Evolutionary conservation across 2,797 vertebrate genomes (phyloP).

Genomic region (Megalops cyprinoides): DNA sequence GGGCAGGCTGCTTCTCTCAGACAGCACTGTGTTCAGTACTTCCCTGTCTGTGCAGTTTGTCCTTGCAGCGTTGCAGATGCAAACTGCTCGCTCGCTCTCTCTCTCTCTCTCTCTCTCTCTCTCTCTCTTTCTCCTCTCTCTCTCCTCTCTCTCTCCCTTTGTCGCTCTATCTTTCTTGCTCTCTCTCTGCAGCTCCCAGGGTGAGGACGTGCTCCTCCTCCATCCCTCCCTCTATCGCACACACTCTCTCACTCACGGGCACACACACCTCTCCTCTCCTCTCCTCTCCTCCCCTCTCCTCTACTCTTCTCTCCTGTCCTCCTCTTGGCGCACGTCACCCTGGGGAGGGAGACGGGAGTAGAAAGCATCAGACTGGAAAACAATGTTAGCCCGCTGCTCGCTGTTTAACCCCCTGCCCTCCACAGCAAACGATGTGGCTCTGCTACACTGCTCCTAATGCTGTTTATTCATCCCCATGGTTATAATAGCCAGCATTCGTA

Average conservation of each 20-base stretch:
- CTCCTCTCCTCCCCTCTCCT: conserved; percentile 32
- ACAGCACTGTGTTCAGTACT: conserved; percentile 29
- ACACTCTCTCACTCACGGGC: conserved; percentile 15
- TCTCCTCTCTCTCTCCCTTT: conserved; percentile 27
- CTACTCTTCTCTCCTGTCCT: conserved; percentile 27
- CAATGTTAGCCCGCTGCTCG: not conserved
- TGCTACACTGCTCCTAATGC: not conserved
- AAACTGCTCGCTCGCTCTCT: conserved; percentile 41
- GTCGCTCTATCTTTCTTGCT: conserved; percentile 30
- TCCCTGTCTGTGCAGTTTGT: conserved; percentile 44
- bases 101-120: conserved; percentile 45
- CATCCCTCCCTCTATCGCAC: conserved; percentile 13
- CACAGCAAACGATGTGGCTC: not conserved
- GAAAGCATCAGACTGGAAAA: conserved; percentile 14
- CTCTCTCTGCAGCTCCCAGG: conserved; percentile 38
- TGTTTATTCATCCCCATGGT: not conserved
- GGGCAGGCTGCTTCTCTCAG: conserved; percentile 44
- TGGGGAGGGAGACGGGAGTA: not conserved
- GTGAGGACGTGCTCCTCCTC: conserved; percentile 26
- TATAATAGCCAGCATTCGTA: not conserved
- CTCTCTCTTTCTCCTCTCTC: conserved; percentile 40
- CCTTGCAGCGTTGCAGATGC: conserved; percentile 53
- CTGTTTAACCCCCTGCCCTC: conserved; percentile 19
- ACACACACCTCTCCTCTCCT: conserved; percentile 23
- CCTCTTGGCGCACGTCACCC: conserved; percentile 27